Base-by-base conservation (phyloP, 53 echinoderm and acorn worm genomes). In the Henricia sp. region DNA sequence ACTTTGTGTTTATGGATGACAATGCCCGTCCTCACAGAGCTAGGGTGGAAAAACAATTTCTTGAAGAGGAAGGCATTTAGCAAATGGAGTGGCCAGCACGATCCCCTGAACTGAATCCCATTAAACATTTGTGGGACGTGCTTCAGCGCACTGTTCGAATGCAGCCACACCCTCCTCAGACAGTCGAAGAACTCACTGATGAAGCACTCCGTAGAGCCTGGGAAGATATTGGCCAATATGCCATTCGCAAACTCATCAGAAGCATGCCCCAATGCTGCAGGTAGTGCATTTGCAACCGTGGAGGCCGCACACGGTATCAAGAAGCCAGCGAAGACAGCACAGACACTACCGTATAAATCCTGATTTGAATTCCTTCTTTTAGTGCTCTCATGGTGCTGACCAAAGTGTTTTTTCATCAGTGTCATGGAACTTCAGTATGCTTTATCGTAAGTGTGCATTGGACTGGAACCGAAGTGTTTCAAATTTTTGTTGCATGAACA, bases 151-250 rank as follows among this genome's bases (percentile, higher is more conserved):
- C 59, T 58, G 59, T 58, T 58, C 28, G 59, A 58, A 58, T 10
- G 21, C 59, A 66, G 66, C 66, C 66, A 66, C 66, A 35, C n/a
- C 66, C 59, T 66, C 66, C 66, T 66, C 66, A 66, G 32, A 66
- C 32, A 66, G 66, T 29, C 9, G 9, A 66, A n/a, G 66, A 66
- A 66, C 66, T 66, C 66, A 66, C 66, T 66, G 66, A 66, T 66
- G 66, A 66, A 66, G 66, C 27, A 29, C 26, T 26, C 66, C 30
- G 26, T 23, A 23, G 32, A 35, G 35, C 37, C 66, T 66, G 66
- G 66, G 3, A 66, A 66, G 35, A 66, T 66, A 66, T 66, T 37
- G 66, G 37, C 27, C 66, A 66, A 66, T 29, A 66, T 32, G 35
- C 13, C 66, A 66, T 24, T 66, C 66, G 32, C 66, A 66, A n/a